phyloP scores from a whole-genome alignment of 1,140 invertebrate genomes.

The Condylostylus longicornis region DNA sequence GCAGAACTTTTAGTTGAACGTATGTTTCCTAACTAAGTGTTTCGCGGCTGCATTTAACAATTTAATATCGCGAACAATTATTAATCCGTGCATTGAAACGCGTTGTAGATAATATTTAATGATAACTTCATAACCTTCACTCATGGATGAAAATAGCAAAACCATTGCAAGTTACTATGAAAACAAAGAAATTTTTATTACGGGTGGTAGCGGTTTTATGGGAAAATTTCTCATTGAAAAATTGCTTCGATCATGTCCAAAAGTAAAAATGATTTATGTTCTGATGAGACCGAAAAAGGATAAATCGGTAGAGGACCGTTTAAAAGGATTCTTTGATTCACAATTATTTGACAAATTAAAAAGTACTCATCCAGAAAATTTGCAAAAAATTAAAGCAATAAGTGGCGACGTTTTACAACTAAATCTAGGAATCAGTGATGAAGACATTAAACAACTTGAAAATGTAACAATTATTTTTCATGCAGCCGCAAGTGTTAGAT shows the following conservation, averaged over 20 bases:
- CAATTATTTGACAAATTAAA: constrained; percentile 37
- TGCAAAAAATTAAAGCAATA: constrained; percentile 57
- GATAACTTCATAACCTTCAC: too few species aligned
- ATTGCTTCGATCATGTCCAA: constrained; percentile 52
- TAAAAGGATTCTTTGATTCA: constrained; percentile 44
- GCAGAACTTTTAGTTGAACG: too few species aligned
- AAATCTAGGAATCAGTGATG: constrained; percentile 35
- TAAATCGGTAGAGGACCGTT: constrained; percentile 43
- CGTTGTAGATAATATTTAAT: too few species aligned
- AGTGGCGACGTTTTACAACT: constrained; percentile 53
- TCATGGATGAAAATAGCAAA: too few species aligned
- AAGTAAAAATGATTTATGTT: constrained; percentile 56
- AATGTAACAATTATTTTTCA: constrained; percentile 75
- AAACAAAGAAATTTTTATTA: too few species aligned
- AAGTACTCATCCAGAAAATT: constrained; percentile 31
- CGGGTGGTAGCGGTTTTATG: too few species aligned
- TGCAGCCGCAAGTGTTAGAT: constrained; percentile 64
- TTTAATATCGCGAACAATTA: too few species aligned
- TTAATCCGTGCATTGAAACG: too few species aligned
- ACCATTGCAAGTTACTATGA: too few species aligned
- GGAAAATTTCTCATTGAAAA: constrained; percentile 81
- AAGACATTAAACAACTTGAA: constrained; percentile 22
- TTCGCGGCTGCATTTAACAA: too few species aligned
- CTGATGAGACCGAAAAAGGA: constrained; percentile 65
- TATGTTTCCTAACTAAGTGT: too few species aligned